Evolutionary conservation across 2,113 vertebrate genomes (phyloP).

Genomic region (Marmota flaviventris): DNA sequence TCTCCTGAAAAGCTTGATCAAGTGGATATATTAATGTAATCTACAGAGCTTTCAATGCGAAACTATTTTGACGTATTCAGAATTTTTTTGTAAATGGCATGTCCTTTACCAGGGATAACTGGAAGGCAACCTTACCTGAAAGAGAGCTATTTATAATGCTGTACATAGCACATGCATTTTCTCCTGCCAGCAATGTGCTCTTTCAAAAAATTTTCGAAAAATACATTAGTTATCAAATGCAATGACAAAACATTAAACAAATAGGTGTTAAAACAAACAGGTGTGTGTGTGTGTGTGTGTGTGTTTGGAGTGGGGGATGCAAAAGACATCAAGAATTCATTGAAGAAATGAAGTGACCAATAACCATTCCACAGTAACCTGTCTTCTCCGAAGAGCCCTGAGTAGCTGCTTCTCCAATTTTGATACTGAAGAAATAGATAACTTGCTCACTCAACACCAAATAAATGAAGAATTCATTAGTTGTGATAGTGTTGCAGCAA

Average conservation of each 20-base stretch:
- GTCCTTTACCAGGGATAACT: not conserved
- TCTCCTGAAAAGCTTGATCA: slow-evolving; percentile 11
- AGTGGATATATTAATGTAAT: not conserved
- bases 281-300: not conserved
- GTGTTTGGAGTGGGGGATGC: not conserved
- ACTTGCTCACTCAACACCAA: not conserved
- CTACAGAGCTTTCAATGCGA: not conserved
- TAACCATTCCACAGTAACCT: not conserved
- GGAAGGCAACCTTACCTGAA: not conserved
- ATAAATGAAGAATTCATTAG: not conserved
- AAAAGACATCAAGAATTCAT: not conserved
- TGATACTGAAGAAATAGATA: not conserved
- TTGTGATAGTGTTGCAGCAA: not conserved
- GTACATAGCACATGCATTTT: not conserved
- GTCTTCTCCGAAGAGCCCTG: not conserved
- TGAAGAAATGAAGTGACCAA: not conserved
- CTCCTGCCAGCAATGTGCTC: not conserved
- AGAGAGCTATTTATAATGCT: not conserved
- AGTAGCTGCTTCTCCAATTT: not conserved
- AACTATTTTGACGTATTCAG: slow-evolving; percentile 8
- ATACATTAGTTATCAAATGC: not conserved
- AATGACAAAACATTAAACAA: not conserved
- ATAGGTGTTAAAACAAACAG: not conserved
- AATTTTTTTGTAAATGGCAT: not conserved
- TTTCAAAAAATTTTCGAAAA: slow-evolving; percentile 60